Percentiles rank a stretch among this genome's conserved stretches.
Conservation (phyloP, 92 coral and sea anemone genomes). For the Epizoanthus stellaris region DNA sequence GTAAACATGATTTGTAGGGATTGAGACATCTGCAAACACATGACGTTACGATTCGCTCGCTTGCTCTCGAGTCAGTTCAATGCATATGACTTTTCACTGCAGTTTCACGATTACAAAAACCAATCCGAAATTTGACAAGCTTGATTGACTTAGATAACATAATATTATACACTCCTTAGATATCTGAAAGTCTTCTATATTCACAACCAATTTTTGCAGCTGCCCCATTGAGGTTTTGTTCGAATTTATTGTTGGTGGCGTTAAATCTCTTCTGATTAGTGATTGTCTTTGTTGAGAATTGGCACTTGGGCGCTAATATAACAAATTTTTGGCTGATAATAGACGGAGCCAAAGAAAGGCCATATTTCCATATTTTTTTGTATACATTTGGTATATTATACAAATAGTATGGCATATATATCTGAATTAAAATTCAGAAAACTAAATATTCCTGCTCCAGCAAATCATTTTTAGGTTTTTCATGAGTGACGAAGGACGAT, state of each 20-base stretch:
- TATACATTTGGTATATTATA: neutral
- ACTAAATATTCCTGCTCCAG: neutral
- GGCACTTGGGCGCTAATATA: conserved; percentile 18
- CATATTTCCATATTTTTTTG: neutral
- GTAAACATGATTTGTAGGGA: conserved; percentile 10
- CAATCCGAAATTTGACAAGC: neutral
- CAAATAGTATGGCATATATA: neutral
- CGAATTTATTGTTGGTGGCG: conserved; percentile 1
- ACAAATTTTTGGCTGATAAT: conserved; percentile 11
- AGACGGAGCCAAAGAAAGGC: neutral
- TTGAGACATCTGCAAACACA: conserved; percentile 7
- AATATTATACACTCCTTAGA: neutral
- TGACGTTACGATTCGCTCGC: neutral
- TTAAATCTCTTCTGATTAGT: conserved; percentile 3
- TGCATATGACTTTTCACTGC: neutral
- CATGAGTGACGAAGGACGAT: neutral
- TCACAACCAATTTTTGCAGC: neutral
- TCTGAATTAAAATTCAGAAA: neutral
- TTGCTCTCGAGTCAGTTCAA: neutral
- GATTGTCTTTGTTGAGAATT: conserved; percentile 1
- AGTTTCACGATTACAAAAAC: neutral
- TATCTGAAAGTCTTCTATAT: neutral
- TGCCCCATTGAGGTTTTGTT: conserved; percentile 1
- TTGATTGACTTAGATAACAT: too few species aligned
- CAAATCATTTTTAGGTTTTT: conserved; percentile 1